A percentile compares a stretch with the other conserved stretches of the same genome.
These are phyloP conservation scores for Eriosoma lanigerum DNA, from an alignment of 1,140 invertebrate species.

Conservation along the genomic window DNA sequence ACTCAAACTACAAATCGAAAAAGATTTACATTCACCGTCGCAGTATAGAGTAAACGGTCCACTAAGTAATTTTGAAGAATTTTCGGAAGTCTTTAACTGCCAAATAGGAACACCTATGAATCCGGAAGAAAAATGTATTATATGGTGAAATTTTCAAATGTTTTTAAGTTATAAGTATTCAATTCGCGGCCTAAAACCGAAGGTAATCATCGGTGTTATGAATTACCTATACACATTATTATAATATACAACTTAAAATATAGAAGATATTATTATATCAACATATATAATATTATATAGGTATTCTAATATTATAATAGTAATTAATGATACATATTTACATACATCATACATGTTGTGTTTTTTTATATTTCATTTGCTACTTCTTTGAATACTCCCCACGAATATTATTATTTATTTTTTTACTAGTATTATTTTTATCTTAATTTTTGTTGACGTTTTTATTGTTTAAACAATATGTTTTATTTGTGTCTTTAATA, in stretches of 20 bases:
- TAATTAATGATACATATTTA: too few relatives aligned
- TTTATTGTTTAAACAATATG: slow-evolving; percentile 18
- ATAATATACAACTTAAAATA: not conserved
- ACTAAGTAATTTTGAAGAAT: slow-evolving; percentile 85
- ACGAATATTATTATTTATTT: slow-evolving; percentile 16
- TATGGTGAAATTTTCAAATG: slow-evolving; percentile 72
- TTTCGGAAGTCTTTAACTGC: slow-evolving; percentile 86
- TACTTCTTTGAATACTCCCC: slow-evolving; percentile 7
- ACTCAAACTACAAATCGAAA: slow-evolving; percentile 78
- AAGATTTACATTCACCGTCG: slow-evolving; percentile 80
- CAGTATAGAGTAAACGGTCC: slow-evolving; percentile 85
- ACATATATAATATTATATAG: not conserved
- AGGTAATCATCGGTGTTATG: not conserved
- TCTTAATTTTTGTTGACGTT: slow-evolving; percentile 29
- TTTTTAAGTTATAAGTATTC: not conserved
- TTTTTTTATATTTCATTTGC: slow-evolving; percentile 30
- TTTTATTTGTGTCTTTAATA: slow-evolving; percentile 38
- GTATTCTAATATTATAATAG: too few relatives aligned
- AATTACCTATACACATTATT: not conserved
- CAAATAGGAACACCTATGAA: slow-evolving; percentile 80
- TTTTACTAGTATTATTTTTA: slow-evolving; percentile 34
- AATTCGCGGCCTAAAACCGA: not conserved
- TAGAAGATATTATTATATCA: not conserved
- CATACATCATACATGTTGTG: not conserved
- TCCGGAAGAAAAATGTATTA: slow-evolving; percentile 83